Percentiles rank a stretch among this genome's conserved stretches.
phyloP scores from a whole-genome alignment of 2,797 vertebrate genomes.

The Amblyraja radiata region DNA sequence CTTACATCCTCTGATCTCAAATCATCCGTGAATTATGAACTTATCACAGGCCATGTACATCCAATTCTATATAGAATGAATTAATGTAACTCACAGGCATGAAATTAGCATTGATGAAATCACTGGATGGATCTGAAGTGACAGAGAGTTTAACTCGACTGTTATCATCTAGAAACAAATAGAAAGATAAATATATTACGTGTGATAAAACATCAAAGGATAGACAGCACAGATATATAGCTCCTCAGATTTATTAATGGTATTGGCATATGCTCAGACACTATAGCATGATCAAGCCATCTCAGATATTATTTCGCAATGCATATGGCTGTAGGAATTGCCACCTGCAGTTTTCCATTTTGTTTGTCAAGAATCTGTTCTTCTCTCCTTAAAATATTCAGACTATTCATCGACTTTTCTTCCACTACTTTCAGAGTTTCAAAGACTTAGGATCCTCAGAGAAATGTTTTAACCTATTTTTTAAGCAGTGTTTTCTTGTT shows the following conservation, averaged over 20 bases:
- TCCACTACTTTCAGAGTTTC: too few species aligned
- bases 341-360: too few species aligned
- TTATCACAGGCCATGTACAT: neutral
- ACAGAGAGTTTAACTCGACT: constrained; percentile 86
- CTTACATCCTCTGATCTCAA: neutral
- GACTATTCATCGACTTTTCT: too few species aligned
- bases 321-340: too few species aligned
- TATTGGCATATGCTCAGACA: neutral
- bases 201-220: neutral
- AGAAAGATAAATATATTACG: constrained; percentile 38
- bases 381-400: too few species aligned
- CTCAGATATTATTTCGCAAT: neutral
- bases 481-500: too few species aligned
- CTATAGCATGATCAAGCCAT: constrained; percentile 22
- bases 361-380: too few species aligned
- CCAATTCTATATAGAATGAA: neutral
- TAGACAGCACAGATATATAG: neutral
- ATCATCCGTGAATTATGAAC: neutral
- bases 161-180: constrained; percentile 69
- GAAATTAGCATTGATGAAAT: constrained; percentile 81
- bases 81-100: constrained; percentile 18
- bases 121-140: constrained; percentile 61
- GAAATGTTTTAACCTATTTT: too few species aligned
- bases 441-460: too few species aligned
- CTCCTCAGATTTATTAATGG: neutral